Evolutionary conservation across 1,140 invertebrate species (phyloP), one percentile per base, ranked within the genome.

Genomic region (Zaprionus lachaisei): DNA sequence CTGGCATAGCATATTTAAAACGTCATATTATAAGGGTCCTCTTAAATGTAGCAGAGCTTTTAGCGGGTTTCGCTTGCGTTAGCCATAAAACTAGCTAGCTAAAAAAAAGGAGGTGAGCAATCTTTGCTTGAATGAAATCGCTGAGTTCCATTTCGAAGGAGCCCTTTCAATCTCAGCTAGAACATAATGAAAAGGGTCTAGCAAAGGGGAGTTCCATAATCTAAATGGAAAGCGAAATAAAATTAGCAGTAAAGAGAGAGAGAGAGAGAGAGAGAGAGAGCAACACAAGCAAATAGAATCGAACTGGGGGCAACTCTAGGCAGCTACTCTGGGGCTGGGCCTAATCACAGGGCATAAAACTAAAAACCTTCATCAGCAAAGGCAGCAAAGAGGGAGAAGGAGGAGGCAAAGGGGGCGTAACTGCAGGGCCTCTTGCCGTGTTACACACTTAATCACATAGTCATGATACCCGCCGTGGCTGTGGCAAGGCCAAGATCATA

Each of bases 391-490:
- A 17, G n/a, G 20, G 47, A 28, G 6, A 28, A 28, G 41, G 28
- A 57, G 28, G 14, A 17, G 17, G 22, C 14, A 31, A 14, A 24
- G 54, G 12, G 12, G 65, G 65, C 65, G 65, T 67, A 47, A 34
- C 65, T 26, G 14, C 41, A 26, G 41, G 37, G 57, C 38, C 7
- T 78, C 60, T 72, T 49, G 54, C 56, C 58, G 69, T 74, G 63
- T 78, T 68, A 69, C 72, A 64, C 63, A 65, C 65, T 73, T 73
- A 68, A 75, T 75, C 72, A 78, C 72, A 78, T 68, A 65, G 72
- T 77, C 65, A 78, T 74, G 62, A 75, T 74, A 68, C 65, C 71
- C 75, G 37, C 22, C 28, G 62, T n/a, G 31, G 47, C 72, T 20
- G 62, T n/a, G 31, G 47, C 72, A 76, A 76, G 73, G 73, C 73